These are phyloP conservation scores for Gracilinanus agilis DNA, from an alignment of 2,113 vertebrate genomes.

Conservation along the genomic window DNA sequence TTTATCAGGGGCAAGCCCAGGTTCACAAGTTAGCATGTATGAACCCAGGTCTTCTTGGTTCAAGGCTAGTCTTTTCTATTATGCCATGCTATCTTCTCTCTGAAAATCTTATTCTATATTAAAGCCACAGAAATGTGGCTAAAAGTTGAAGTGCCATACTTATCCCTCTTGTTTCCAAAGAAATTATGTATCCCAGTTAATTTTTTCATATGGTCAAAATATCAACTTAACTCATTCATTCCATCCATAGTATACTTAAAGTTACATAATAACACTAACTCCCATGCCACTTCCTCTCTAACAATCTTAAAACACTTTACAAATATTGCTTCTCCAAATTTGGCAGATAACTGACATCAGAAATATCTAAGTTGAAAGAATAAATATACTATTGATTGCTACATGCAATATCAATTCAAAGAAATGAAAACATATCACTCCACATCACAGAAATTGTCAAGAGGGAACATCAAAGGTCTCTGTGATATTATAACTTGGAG, in stretches of 20 bases:
- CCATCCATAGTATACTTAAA: not conserved
- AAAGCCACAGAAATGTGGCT: not conserved
- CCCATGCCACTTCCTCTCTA: not conserved
- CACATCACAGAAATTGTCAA: not conserved
- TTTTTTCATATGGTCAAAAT: not conserved
- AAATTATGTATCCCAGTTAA: not conserved
- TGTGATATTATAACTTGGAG: not conserved
- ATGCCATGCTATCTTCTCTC: not conserved
- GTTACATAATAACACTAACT: too few relatives aligned
- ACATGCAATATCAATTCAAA: not conserved
- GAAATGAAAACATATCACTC: not conserved
- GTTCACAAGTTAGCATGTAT: not conserved
- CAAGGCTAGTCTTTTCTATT: not conserved
- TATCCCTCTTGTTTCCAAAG: not conserved
- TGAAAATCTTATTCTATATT: not conserved
- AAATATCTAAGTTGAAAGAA: not conserved
- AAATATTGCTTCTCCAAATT: not conserved
- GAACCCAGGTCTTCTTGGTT: not conserved
- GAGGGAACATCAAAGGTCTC: not conserved
- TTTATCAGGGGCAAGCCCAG: not conserved
- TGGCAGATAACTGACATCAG: not conserved
- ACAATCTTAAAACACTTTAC: conserved; percentile 4
- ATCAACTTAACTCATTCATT: not conserved
- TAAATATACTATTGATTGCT: not conserved
- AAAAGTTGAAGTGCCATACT: not conserved